These are phyloP conservation scores for Saccostrea glomerata DNA, from an alignment of 1,140 invertebrate genomes.

Conservation along the genomic window DNA sequence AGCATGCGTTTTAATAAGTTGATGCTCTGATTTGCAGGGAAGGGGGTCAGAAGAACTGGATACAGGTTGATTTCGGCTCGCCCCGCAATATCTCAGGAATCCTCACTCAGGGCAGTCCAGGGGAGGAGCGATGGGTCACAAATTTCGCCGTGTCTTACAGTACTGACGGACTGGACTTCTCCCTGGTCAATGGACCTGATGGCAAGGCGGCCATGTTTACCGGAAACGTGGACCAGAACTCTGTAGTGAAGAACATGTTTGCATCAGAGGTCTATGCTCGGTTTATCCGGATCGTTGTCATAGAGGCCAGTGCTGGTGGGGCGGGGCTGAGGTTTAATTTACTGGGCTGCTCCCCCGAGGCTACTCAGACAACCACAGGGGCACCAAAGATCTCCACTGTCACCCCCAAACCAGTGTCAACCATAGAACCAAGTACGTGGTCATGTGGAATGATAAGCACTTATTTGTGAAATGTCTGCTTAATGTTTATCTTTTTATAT, in stretches of 20 bases:
- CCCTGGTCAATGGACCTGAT: slow-evolving; percentile 39
- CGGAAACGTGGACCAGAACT: slow-evolving; percentile 59
- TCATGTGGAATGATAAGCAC: too few species aligned
- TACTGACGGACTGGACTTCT: slow-evolving; percentile 53
- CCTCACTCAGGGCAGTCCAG: slow-evolving; percentile 61
- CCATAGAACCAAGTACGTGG: slow-evolving; percentile 58
- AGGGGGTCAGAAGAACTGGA: slow-evolving; percentile 57
- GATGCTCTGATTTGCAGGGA: slow-evolving; percentile 12
- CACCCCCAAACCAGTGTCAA: slow-evolving; percentile 48
- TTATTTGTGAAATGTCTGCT: too few species aligned
- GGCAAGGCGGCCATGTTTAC: slow-evolving; percentile 51
- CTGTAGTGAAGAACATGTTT: slow-evolving; percentile 51
- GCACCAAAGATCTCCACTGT: slow-evolving; percentile 40
- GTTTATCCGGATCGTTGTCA: slow-evolving; percentile 59
- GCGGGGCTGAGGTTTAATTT: slow-evolving; percentile 63
- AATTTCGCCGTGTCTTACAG: slow-evolving; percentile 60
- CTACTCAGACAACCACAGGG: slow-evolving; percentile 1
- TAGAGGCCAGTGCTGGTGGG: slow-evolving; percentile 53
- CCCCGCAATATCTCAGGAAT: slow-evolving; percentile 55
- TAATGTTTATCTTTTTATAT: too few species aligned
- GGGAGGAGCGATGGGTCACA: slow-evolving; percentile 58
- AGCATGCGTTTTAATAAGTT: not conserved
- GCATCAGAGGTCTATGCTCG: slow-evolving; percentile 46
- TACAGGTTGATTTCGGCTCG: slow-evolving; percentile 53
- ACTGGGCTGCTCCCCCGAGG: slow-evolving; percentile 40